Evolutionary conservation across 2,888 invertebrate species (phyloP).

Genomic region (Uropetala carovei): DNA sequence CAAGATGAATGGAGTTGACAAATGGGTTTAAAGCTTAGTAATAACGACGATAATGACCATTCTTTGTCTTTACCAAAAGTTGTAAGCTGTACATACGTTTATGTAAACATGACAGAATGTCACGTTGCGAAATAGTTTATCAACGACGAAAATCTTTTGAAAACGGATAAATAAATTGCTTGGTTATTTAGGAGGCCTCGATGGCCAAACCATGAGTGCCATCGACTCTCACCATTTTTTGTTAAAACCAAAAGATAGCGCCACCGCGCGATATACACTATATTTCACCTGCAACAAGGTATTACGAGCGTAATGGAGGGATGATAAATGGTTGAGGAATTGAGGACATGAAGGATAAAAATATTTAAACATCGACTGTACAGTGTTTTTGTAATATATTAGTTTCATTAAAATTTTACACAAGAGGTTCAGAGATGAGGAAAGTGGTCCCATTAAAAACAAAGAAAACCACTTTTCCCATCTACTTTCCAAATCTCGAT

Average conservation of each 20-base stretch:
- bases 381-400: constrained; percentile 54
- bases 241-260: too few relatives aligned
- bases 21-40: background rate
- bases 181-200: too few relatives aligned
- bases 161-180: too few relatives aligned
- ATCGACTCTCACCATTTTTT: too few relatives aligned
- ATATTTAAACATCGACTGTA: constrained; percentile 58
- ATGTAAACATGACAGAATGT: background rate
- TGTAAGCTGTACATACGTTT: background rate
- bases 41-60: background rate
- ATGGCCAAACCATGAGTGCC: too few relatives aligned
- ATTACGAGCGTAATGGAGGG: background rate
- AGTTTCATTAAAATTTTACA: constrained; percentile 64
- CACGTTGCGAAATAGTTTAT: background rate
- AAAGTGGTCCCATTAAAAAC: constrained; percentile 18
- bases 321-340: background rate
- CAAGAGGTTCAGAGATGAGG: constrained; percentile 19
- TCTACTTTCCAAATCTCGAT: constrained; percentile 3
- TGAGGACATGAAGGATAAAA: background rate
- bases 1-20: background rate
- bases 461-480: constrained; percentile 40
- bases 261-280: too few relatives aligned
- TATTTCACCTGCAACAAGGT: too few relatives aligned
- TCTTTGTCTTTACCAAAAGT: background rate
- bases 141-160: too few relatives aligned